Evolutionary conservation across 2,113 vertebrate genomes (phyloP).

Genomic region (Tiliqua scincoides): DNA sequence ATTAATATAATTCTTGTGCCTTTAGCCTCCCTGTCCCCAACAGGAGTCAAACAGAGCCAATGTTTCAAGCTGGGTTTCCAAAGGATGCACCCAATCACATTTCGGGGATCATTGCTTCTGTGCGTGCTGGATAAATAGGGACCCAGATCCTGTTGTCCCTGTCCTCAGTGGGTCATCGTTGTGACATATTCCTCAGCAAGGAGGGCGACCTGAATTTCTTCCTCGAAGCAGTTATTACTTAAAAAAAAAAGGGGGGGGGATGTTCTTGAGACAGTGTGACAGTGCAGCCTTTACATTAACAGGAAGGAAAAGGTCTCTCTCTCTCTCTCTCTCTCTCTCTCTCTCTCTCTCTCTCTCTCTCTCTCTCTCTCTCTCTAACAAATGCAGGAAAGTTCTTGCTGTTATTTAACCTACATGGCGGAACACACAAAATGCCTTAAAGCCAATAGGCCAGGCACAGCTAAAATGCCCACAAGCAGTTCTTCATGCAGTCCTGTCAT

Average conservation of each 20-base stretch:
- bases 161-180: background rate
- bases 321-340: no score
- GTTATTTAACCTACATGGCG: conserved; percentile 45
- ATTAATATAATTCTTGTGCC: conserved; percentile 18
- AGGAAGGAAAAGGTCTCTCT: background rate
- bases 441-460: conserved; percentile 41
- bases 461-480: background rate
- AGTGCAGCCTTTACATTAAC: conserved; percentile 18
- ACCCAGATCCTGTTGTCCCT: background rate
- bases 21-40: background rate
- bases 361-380: background rate
- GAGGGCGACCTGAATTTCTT: background rate
- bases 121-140: conserved; percentile 6
- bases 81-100: conserved; percentile 19
- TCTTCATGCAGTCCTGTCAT: conserved; percentile 32
- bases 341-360: no score
- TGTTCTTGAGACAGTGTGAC: conserved; percentile 22
- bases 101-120: background rate
- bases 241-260: background rate
- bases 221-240: conserved; percentile 5
- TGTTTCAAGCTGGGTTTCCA: conserved; percentile 13
- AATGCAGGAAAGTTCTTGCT: conserved; percentile 37
- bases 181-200: background rate
- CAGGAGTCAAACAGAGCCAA: background rate
- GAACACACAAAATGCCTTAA: conserved; percentile 32